phyloP scores from a whole-genome alignment of 2,113 vertebrate genomes.

The Sprattus sprattus region DNA sequence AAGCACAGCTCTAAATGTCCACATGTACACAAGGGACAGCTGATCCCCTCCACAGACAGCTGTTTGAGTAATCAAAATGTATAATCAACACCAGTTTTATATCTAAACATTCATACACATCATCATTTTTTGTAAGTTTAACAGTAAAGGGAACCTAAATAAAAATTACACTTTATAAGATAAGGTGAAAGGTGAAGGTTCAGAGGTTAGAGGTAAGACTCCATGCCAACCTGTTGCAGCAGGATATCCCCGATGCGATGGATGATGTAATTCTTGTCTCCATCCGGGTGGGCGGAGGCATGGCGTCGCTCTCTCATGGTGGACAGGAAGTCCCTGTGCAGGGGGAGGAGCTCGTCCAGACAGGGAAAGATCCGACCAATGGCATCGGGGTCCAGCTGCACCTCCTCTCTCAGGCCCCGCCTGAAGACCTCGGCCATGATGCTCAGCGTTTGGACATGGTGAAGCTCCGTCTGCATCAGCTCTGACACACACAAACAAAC shows the following conservation, averaged over 20 bases:
- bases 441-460: conserved; percentile 90
- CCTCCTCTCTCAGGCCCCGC: conserved; percentile 89
- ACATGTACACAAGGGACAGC: too few species aligned
- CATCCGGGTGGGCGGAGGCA: conserved; percentile 68
- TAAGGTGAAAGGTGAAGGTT: background rate
- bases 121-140: too few species aligned
- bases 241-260: conserved; percentile 85
- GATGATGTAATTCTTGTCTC: conserved; percentile 86
- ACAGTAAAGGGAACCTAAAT: too few species aligned
- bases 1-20: too few species aligned
- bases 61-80: too few species aligned
- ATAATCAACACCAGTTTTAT: too few species aligned
- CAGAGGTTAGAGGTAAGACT: background rate
- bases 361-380: conserved; percentile 92
- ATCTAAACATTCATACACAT: too few species aligned
- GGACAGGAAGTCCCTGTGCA: conserved; percentile 83
- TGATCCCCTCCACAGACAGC: too few species aligned
- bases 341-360: conserved; percentile 84
- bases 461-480: conserved; percentile 95
- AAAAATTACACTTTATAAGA: background rate
- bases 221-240: conserved; percentile 80
- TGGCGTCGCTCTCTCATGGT: conserved; percentile 83
- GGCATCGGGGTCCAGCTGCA: conserved; percentile 83
- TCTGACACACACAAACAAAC: conserved; percentile 67
- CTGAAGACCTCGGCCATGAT: conserved; percentile 97